Percentiles rank a stretch among this genome's conserved stretches.
Conservation (phyloP, 2,888 invertebrate species). For the Andrena marginata region DNA sequence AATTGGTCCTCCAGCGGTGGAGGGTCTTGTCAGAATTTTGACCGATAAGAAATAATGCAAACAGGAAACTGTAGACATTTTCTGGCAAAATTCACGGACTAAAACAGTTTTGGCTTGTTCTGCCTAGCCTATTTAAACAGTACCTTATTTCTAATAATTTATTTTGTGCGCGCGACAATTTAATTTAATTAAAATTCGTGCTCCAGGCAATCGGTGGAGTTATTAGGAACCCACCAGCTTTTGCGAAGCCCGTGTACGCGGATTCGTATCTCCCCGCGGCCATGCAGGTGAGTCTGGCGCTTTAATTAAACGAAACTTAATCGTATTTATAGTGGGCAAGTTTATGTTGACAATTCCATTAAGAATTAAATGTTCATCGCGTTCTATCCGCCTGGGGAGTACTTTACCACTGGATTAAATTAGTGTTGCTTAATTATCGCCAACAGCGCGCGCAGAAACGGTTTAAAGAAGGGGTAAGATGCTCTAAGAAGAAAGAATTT, state of each 20-base stretch:
- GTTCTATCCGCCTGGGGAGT: not conserved
- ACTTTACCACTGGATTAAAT: not conserved
- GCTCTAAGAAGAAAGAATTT: not conserved
- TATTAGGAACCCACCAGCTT: slow-evolving; percentile 77
- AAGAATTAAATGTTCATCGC: not conserved
- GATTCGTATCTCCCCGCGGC: slow-evolving; percentile 89
- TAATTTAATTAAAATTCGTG: slow-evolving; percentile 50
- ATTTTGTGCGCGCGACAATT: not conserved
- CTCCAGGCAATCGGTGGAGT: slow-evolving; percentile 72
- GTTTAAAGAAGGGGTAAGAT: not conserved
- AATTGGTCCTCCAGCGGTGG: not conserved
- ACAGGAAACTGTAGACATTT: not conserved
- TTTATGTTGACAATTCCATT: not conserved
- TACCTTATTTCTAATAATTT: not conserved
- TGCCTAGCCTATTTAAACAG: not conserved
- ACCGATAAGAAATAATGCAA: not conserved
- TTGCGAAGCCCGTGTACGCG: slow-evolving; percentile 85
- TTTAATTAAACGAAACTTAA: slow-evolving; percentile 30
- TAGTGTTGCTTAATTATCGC: not conserved
- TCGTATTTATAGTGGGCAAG: slow-evolving; percentile 6
- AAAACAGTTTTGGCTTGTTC: not conserved
- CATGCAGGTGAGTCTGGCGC: slow-evolving; percentile 86
- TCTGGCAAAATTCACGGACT: not conserved
- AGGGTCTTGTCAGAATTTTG: not conserved
- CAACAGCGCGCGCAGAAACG: not conserved